Percentiles rank a stretch among this genome's conserved stretches.
Conservation (phyloP, 2,797 vertebrate genomes). For the Zenarchopterus dispar region DNA sequence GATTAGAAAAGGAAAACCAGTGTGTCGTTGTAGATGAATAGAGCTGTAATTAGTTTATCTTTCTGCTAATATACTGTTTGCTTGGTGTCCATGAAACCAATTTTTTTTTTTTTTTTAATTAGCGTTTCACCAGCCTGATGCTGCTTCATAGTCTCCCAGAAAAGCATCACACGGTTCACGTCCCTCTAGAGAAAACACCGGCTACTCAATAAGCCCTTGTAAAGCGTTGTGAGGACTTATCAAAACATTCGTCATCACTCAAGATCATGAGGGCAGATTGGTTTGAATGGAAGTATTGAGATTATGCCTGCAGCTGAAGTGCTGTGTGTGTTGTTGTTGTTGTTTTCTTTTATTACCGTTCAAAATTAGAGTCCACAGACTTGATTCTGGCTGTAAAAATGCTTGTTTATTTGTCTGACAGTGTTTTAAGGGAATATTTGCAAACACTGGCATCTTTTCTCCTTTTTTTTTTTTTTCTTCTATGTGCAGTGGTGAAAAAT, state of each 20-base stretch:
- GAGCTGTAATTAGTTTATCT: too few species aligned
- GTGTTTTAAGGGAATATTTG: slow-evolving; percentile 37
- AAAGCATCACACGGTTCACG: slow-evolving; percentile 9
- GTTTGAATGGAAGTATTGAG: slow-evolving; percentile 54
- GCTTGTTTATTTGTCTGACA: slow-evolving; percentile 59
- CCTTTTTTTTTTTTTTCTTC: slow-evolving; percentile 11
- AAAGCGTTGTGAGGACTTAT: slow-evolving; percentile 22
- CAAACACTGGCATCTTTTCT: slow-evolving; percentile 15
- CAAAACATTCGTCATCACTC: slow-evolving; percentile 36
- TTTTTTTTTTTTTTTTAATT: neutral
- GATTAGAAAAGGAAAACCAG: too few species aligned
- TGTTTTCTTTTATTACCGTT: slow-evolving; percentile 37
- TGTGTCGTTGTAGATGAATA: too few species aligned
- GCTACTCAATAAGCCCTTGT: slow-evolving; percentile 27
- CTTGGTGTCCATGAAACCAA: neutral
- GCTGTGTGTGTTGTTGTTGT: slow-evolving; percentile 33
- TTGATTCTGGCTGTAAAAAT: slow-evolving; percentile 54
- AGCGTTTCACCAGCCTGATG: neutral
- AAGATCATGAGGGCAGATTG: slow-evolving; percentile 52
- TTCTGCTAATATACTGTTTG: too few species aligned
- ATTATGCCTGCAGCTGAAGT: slow-evolving; percentile 28
- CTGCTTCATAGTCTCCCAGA: neutral
- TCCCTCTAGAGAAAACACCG: slow-evolving; percentile 27
- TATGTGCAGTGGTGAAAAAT: slow-evolving; percentile 20
- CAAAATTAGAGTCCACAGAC: slow-evolving; percentile 57